Conservation (phyloP, 2,888 invertebrate genomes). For the Erannis defoliaria region DNA sequence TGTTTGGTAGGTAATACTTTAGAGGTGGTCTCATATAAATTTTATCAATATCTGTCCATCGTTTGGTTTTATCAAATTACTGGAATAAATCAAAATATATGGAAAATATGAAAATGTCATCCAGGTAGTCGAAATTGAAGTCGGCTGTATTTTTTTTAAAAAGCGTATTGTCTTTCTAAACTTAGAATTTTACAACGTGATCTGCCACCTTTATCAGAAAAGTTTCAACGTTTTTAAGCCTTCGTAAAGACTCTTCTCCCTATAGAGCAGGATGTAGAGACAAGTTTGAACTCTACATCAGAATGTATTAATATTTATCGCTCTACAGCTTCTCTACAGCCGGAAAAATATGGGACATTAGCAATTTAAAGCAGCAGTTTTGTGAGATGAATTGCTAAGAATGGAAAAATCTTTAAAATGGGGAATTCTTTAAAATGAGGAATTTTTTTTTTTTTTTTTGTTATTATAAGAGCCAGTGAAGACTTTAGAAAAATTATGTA, state of each 20-base stretch:
- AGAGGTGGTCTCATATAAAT: too few relatives aligned
- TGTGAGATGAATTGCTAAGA: slow-evolving; percentile 42
- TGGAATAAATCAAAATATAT: too few relatives aligned
- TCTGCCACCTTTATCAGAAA: slow-evolving; percentile 3
- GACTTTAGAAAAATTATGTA: too few relatives aligned
- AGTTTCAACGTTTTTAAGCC: slow-evolving; percentile 14
- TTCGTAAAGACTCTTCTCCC: slow-evolving; percentile 20
- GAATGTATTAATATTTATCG: slow-evolving; percentile 51
- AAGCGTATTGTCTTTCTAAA: too few relatives aligned
- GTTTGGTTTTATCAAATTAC: too few relatives aligned
- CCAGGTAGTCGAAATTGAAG: too few relatives aligned
- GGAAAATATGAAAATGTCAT: too few relatives aligned
- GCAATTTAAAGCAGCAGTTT: slow-evolving; percentile 50
- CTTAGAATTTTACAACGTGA: not conserved
- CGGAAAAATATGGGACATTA: slow-evolving; percentile 48
- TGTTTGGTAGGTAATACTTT: too few relatives aligned
- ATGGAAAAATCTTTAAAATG: too few relatives aligned
- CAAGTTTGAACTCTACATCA: slow-evolving; percentile 24
- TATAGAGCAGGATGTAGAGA: slow-evolving; percentile 13
- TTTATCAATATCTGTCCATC: too few relatives aligned
- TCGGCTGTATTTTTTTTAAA: too few relatives aligned
- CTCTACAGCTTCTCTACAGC: slow-evolving; percentile 39
- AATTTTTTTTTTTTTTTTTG: not conserved
- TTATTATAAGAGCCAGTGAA: not conserved
- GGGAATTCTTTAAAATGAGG: slow-evolving; percentile 6